Evolutionary conservation across 2,113 vertebrate species (phyloP).

Genomic region (Semnopithecus entellus): DNA sequence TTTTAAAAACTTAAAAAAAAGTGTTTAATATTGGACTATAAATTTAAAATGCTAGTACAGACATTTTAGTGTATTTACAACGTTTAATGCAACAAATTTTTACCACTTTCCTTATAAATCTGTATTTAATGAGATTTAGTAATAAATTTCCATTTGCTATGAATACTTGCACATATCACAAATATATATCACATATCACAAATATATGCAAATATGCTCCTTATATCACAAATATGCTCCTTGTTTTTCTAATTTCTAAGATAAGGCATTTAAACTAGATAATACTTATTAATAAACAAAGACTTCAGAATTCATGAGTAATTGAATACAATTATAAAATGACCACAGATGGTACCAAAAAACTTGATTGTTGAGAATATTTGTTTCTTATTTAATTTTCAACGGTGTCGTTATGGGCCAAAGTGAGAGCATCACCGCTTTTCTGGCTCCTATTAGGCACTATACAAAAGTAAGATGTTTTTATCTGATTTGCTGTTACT

Average conservation of each 20-base stretch:
- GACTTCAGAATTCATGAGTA: background rate
- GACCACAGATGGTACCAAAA: background rate
- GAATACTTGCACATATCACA: background rate
- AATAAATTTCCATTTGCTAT: background rate
- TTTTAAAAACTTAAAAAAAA: background rate
- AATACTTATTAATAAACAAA: background rate
- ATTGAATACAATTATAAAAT: background rate
- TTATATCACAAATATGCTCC: background rate
- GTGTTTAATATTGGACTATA: background rate
- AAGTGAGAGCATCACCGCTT: background rate
- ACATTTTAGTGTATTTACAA: constrained; percentile 31
- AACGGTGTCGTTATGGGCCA: background rate
- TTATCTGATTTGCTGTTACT: background rate
- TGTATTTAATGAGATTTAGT: background rate
- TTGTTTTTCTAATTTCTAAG: background rate
- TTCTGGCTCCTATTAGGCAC: fast-evolving
- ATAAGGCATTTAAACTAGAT: background rate
- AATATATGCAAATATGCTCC: background rate
- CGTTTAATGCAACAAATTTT: background rate
- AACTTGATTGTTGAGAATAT: background rate
- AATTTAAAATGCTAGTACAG: background rate
- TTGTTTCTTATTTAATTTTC: background rate
- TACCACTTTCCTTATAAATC: background rate
- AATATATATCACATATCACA: background rate
- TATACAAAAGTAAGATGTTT: background rate